A percentile compares a stretch with the other conserved stretches of the same genome.
Conservation (phyloP, 1,140 invertebrate genomes). For the Monomorium pharaonis region DNA sequence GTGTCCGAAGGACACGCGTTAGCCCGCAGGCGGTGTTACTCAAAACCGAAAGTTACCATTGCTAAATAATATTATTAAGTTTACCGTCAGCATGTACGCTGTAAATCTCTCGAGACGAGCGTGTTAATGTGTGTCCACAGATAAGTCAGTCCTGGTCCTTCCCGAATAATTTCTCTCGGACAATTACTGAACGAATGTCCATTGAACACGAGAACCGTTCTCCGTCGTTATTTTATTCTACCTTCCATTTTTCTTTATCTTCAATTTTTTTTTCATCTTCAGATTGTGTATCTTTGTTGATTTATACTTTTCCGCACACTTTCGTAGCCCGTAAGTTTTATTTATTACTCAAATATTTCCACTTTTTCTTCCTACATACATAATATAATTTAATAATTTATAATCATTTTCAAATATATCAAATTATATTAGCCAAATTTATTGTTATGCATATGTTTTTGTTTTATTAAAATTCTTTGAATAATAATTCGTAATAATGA, state of each 20-base stretch:
- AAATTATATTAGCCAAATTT: background rate
- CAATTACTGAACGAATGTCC: background rate
- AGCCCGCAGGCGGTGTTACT: slow-evolving; percentile 42
- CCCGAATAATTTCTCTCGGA: slow-evolving; percentile 24
- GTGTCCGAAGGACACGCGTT: background rate
- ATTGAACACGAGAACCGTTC: background rate
- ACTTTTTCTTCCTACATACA: background rate
- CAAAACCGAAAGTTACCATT: slow-evolving; percentile 51
- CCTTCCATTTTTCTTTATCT: background rate
- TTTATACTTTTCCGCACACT: slow-evolving; percentile 4
- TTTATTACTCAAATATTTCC: background rate
- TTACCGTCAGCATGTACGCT: background rate
- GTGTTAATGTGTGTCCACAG: slow-evolving; percentile 9
- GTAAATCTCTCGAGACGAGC: background rate
- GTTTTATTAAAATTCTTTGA: background rate
- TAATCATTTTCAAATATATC: background rate
- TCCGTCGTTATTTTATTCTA: background rate
- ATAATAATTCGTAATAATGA: background rate
- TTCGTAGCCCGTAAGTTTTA: background rate
- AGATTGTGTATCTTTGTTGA: background rate
- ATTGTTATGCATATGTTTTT: background rate
- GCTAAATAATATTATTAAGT: slow-evolving; percentile 56
- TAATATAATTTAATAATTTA: background rate
- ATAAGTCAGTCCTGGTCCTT: background rate
- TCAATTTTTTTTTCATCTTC: background rate